Conservation (phyloP, 1,140 invertebrate genomes). For the Drosophila ohnishii region DNA sequence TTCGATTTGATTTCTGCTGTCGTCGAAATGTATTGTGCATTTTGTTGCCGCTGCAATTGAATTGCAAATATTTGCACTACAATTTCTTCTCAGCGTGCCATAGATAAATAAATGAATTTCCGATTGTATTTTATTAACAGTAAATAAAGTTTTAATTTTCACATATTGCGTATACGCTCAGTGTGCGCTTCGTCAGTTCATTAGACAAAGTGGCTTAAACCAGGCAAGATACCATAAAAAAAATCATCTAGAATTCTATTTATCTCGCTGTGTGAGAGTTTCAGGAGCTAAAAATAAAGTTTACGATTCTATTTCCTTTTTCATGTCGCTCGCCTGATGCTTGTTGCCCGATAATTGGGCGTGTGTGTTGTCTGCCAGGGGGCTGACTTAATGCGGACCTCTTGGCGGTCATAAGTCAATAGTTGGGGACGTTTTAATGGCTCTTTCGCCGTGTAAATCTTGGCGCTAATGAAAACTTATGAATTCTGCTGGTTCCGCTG, state of each 20-base stretch:
- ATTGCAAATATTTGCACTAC: conserved; percentile 75
- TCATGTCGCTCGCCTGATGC: conserved; percentile 36
- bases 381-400: conserved; percentile 9
- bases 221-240: background rate
- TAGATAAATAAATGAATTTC: conserved; percentile 63
- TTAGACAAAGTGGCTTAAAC: conserved; percentile 25
- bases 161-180: conserved; percentile 45
- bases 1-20: conserved; percentile 52
- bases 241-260: conserved; percentile 7
- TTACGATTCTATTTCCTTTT: conserved; percentile 67
- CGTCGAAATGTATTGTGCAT: conserved; percentile 17
- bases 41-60: conserved; percentile 65
- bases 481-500: conserved; percentile 33
- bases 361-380: conserved; percentile 13
- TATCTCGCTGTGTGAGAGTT: conserved; percentile 18
- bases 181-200: conserved; percentile 26
- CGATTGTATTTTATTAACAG: conserved; percentile 69
- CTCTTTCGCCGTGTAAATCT: conserved; percentile 37
- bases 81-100: conserved; percentile 55
- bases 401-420: conserved; percentile 74
- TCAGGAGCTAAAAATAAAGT: conserved; percentile 68
- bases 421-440: conserved; percentile 78
- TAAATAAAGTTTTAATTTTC: conserved; percentile 67
- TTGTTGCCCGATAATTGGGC: conserved; percentile 52
- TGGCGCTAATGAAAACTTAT: conserved; percentile 75